A percentile compares a stretch with the other conserved stretches of the same genome.
phyloP scores from a whole-genome alignment of 2,113 vertebrate genomes.

The Carassius gibelio region DNA sequence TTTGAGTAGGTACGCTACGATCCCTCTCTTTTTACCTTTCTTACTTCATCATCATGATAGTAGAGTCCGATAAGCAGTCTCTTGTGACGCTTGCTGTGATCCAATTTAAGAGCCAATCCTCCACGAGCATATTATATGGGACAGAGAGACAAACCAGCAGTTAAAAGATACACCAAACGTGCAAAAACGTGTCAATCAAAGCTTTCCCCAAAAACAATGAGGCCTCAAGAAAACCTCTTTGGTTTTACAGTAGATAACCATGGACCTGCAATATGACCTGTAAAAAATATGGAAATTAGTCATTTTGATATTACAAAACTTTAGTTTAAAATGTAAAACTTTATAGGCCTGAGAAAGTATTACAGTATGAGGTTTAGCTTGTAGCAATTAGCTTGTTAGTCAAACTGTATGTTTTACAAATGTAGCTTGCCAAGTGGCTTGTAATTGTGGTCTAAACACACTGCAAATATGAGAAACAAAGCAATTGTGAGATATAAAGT shows the following conservation, averaged over 20 bases:
- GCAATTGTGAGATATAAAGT: too few species aligned
- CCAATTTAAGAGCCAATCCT: constrained; percentile 24
- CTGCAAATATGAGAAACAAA: too few species aligned
- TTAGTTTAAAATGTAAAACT: too few species aligned
- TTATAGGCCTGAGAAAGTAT: too few species aligned
- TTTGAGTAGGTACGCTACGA: constrained; percentile 35
- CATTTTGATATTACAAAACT: background rate
- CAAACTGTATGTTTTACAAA: too few species aligned
- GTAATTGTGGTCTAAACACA: background rate
- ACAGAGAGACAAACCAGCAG: background rate
- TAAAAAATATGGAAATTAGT: background rate
- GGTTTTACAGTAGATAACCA: background rate
- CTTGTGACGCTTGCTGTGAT: constrained; percentile 41
- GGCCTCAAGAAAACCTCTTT: background rate
- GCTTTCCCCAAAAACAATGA: background rate
- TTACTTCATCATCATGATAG: constrained; percentile 49
- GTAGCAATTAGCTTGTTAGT: too few species aligned
- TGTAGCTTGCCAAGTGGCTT: too few species aligned
- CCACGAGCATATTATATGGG: constrained; percentile 18
- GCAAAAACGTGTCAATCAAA: background rate
- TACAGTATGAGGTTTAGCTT: too few species aligned
- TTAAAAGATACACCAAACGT: constrained; percentile 15
- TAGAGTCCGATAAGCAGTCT: constrained; percentile 40
- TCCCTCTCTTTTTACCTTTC: constrained; percentile 67
- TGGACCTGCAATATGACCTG: background rate